Evolutionary conservation across 1,140 invertebrate genomes (phyloP).

Genomic region (Eupristina koningsbergeri): DNA sequence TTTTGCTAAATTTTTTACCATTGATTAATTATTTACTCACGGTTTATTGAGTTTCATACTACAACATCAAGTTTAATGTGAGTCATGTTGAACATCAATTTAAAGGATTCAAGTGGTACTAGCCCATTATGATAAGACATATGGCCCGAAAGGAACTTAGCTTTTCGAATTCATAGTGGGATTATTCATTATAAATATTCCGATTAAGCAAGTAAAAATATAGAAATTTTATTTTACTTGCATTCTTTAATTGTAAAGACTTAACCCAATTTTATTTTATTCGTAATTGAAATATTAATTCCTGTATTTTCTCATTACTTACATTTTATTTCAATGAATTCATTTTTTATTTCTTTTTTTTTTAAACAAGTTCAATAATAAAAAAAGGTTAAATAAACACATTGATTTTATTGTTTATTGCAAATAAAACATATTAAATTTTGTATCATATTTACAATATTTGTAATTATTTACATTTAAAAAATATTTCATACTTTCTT

Average conservation of each 20-base stretch:
- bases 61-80: background rate
- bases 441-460: too few relatives aligned
- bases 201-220: background rate
- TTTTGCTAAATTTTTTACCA: too few relatives aligned
- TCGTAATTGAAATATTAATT: background rate
- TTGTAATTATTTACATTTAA: too few relatives aligned
- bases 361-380: too few relatives aligned
- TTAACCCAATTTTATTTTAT: background rate
- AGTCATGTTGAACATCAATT: background rate
- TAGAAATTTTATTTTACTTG: background rate
- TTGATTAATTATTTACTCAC: too few relatives aligned
- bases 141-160: background rate
- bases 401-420: too few relatives aligned
- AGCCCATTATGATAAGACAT: slow-evolving; percentile 21
- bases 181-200: background rate
- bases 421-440: too few relatives aligned
- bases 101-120: slow-evolving; percentile 1
- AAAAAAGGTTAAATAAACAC: too few relatives aligned
- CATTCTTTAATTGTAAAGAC: background rate
- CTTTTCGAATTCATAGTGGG: background rate
- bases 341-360: background rate
- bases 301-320: background rate
- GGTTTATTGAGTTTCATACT: background rate
- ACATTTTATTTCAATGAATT: background rate
- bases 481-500: too few relatives aligned